These are phyloP conservation scores for Xestobium rufovillosum DNA, from an alignment of 2,888 invertebrate species.

Conservation along the genomic window DNA sequence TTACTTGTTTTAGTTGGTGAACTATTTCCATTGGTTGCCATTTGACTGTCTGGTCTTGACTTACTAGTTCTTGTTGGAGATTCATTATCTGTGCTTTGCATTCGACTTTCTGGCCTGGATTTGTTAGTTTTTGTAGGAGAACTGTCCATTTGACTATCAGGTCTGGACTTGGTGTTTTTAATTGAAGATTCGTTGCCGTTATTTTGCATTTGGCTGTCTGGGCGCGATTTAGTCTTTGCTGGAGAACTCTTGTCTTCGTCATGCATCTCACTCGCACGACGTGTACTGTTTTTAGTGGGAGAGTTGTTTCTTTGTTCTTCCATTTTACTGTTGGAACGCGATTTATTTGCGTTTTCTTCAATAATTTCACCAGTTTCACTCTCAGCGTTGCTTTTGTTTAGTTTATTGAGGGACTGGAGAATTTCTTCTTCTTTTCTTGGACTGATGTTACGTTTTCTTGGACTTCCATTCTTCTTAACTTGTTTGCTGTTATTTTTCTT, in stretches of 20 bases:
- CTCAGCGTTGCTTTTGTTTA: constrained; percentile 12
- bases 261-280: constrained; percentile 14
- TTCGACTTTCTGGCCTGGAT: not conserved
- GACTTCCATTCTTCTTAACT: constrained; percentile 2
- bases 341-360: constrained; percentile 19
- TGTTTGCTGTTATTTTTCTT: not conserved
- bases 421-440: constrained; percentile 7
- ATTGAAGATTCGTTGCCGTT: too few relatives aligned
- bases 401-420: constrained; percentile 6
- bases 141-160: too few relatives aligned
- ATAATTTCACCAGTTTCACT: constrained; percentile 19
- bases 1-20: constrained; percentile 9
- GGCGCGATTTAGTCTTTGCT: too few relatives aligned
- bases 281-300: constrained; percentile 11
- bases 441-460: constrained; percentile 4
- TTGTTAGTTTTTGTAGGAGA: too few relatives aligned
- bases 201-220: too few relatives aligned
- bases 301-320: constrained; percentile 11
- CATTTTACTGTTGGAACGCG: constrained; percentile 10
- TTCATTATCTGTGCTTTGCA: constrained; percentile 15
- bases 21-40: constrained; percentile 8
- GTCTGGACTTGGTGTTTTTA: too few relatives aligned
- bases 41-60: constrained; percentile 11
- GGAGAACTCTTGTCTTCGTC: constrained; percentile 12
- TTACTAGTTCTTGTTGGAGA: constrained; percentile 9